Base-by-base conservation (phyloP, 2,888 invertebrate species). In the Apoda limacodes region DNA sequence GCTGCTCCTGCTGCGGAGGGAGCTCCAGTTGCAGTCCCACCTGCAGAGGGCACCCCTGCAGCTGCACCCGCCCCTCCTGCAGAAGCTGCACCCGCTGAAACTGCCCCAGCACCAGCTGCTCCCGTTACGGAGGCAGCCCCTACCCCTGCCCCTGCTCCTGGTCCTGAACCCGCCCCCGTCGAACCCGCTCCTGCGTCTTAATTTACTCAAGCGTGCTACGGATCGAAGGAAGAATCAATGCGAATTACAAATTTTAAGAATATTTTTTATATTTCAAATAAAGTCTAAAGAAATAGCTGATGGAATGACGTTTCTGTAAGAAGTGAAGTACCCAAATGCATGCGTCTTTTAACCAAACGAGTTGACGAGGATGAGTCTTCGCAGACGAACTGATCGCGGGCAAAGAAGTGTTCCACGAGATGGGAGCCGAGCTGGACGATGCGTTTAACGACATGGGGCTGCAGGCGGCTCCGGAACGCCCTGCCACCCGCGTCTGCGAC, bases 351-450 rank as follows among this genome's bases (percentile, higher is more conserved):
- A n/a, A n/a, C n/a, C n/a, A n/a, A n/a, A n/a, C n/a, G n/a, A n/a
- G n/a, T n/a, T 63, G 60, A 65, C 50, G 41, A 45, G 52, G 52
- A 47, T 48, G 66, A 66, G 60, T 68, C 54, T 68, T 56, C 61
- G 59, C 86, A 92, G 92, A 92, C 86, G 91, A 92, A 61, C 83
- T 91, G 83, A 88, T 92, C 78, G 81, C 83, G 58, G 88, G 89
- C 78, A 95, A 94, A 86, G 93, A 95, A 85, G 86, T 91, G 76
- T 95, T 90, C 87, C 93, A 92, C 81, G 86, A 89, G 68, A 90
- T 96, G 71, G 93, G 93, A 52, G 94, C 93, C 68, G 95, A 95
- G 76, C 84, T 96, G 84, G 95, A 96, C 84, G 83, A 85, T 65
- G 93, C 95, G 52, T 94, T 95, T 85, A 85, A 87, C 63, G 91